phyloP scores from a whole-genome alignment of 2,888 invertebrate genomes.

The Polyploca ridens region DNA sequence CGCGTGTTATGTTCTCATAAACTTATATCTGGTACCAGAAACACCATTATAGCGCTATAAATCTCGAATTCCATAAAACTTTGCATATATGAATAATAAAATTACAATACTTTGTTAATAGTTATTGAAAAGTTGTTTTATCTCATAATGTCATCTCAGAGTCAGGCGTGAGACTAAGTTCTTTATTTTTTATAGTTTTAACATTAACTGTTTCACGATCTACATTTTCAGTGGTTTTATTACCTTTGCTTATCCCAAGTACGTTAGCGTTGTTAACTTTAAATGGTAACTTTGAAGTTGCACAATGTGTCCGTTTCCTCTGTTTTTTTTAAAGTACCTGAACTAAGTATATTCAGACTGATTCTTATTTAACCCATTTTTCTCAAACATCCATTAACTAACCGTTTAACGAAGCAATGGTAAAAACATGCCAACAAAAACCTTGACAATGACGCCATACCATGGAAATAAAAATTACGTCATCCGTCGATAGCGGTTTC shows the following conservation, averaged over 20 bases:
- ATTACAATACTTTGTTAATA: no score
- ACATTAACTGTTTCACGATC: neutral
- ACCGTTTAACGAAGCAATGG: no score
- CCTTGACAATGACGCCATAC: slow-evolving; percentile 4
- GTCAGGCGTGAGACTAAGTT: neutral
- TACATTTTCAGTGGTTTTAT: neutral
- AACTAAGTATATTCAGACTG: neutral
- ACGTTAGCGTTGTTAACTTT: no score
- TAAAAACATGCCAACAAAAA: neutral
- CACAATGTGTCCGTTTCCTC: neutral
- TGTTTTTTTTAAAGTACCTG: neutral
- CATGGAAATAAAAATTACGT: neutral
- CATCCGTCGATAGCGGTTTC: neutral
- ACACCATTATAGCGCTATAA: neutral
- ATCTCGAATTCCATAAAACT: neutral
- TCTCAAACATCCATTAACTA: neutral
- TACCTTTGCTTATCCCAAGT: no score
- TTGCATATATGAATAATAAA: neutral
- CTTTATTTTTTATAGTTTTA: neutral
- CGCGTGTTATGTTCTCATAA: no score
- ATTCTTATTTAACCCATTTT: neutral
- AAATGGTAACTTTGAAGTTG: no score
- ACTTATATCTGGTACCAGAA: neutral
- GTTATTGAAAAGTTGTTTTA: neutral
- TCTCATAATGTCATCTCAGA: neutral